phyloP scores from a whole-genome alignment of 2,113 vertebrate species.

The Sphaerodactylus townsendi region DNA sequence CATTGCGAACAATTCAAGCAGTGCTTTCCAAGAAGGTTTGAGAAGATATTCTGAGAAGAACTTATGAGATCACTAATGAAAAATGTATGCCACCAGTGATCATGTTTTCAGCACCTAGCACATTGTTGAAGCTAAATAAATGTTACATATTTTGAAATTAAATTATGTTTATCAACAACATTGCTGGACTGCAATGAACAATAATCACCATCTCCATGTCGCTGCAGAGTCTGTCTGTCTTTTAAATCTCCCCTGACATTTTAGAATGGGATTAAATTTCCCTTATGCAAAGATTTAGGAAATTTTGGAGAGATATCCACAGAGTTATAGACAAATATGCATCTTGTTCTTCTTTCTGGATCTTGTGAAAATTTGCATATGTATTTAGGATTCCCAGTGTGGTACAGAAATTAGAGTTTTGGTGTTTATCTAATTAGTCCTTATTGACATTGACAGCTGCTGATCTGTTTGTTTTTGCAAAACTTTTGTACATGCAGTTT shows the following conservation, averaged over 20 bases:
- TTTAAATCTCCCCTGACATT: conserved; percentile 49
- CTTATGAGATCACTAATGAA: not conserved
- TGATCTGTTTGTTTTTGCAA: too few relatives aligned
- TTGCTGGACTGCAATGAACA: conserved; percentile 36
- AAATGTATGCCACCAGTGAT: not conserved
- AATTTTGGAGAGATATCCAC: conserved; percentile 28
- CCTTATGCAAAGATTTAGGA: conserved; percentile 32
- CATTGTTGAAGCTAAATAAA: not conserved
- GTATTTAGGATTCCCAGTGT: too few relatives aligned
- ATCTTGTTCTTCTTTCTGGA: not conserved
- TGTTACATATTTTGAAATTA: conserved; percentile 34
- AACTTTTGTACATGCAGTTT: too few relatives aligned
- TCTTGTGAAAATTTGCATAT: conserved; percentile 22
- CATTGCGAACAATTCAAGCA: not conserved
- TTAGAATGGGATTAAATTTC: conserved; percentile 44
- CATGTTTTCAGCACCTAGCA: not conserved
- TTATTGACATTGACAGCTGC: not conserved
- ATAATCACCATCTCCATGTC: conserved; percentile 39
- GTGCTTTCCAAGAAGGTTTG: not conserved
- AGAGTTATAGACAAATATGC: conserved; percentile 10
- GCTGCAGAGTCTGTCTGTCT: conserved; percentile 21
- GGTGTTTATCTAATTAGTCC: not conserved
- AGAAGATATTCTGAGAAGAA: not conserved
- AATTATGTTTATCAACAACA: conserved; percentile 38
- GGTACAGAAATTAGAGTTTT: too few relatives aligned